Evolutionary conservation across 2,888 invertebrate genomes (phyloP).

Genomic region (Malthinus flaveolus): DNA sequence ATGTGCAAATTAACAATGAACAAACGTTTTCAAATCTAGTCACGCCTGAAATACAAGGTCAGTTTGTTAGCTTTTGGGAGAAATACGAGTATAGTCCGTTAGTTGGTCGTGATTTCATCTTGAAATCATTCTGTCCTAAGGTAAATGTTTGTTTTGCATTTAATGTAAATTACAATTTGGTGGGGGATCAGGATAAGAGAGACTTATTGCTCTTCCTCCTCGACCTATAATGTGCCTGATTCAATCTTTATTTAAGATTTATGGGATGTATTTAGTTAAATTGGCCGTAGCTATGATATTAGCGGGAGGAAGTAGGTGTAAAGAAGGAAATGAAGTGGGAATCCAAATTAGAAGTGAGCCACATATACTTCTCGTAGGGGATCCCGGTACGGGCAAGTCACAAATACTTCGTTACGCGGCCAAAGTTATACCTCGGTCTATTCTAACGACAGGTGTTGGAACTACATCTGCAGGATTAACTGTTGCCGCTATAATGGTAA

Average conservation of each 20-base stretch:
- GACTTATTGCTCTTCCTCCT: no score
- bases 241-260: conserved; percentile 69
- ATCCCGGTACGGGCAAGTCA: conserved; percentile 89
- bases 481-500: conserved; percentile 81
- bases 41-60: conserved; percentile 68
- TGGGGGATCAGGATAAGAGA: no score
- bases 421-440: conserved; percentile 70
- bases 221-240: no score
- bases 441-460: conserved; percentile 84
- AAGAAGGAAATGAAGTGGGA: conserved; percentile 50
- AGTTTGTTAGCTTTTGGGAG: conserved; percentile 75
- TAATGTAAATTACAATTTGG: no score
- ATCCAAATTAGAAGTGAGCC: conserved; percentile 71
- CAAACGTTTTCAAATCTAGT: conserved; percentile 55
- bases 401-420: conserved; percentile 76
- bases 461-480: conserved; percentile 87
- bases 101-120: conserved; percentile 74
- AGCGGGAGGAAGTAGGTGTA: conserved; percentile 61
- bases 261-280: conserved; percentile 86
- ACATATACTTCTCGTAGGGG: conserved; percentile 84
- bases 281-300: conserved; percentile 75
- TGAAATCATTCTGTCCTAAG: conserved; percentile 83
- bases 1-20: conserved; percentile 67
- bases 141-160: conserved; percentile 54
- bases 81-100: conserved; percentile 66